Evolutionary conservation across 2,888 invertebrate species (phyloP).

Genomic region (Eristalis pertinax): DNA sequence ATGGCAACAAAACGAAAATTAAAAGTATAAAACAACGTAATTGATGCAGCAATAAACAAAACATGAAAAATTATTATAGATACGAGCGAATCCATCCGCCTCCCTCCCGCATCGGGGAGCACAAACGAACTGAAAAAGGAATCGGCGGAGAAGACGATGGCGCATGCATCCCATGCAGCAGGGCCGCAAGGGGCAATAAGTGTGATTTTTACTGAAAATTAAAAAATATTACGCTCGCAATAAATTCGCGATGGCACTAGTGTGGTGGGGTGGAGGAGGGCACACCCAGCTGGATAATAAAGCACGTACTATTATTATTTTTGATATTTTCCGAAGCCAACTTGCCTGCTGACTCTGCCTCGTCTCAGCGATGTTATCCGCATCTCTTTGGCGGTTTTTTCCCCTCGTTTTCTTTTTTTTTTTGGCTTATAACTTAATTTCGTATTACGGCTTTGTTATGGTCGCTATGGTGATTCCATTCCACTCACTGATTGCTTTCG

Average conservation of each 20-base stretch:
- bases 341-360: not conserved
- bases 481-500: not conserved
- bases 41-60: constrained; percentile 54
- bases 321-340: constrained; percentile 17
- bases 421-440: not conserved
- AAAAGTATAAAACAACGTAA: constrained; percentile 53
- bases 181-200: constrained; percentile 10
- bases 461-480: not conserved
- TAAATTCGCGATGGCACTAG: constrained; percentile 38
- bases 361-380: constrained; percentile 31
- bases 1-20: constrained; percentile 34
- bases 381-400: not conserved
- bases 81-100: constrained; percentile 3
- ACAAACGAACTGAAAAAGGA: not conserved
- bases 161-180: not conserved
- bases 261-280: not conserved
- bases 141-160: constrained; percentile 9
- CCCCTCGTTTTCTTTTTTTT: not conserved
- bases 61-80: constrained; percentile 50
- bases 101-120: not conserved
- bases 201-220: constrained; percentile 40
- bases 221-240: constrained; percentile 37
- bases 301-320: constrained; percentile 47
- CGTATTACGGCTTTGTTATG: not conserved
- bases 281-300: constrained; percentile 28